Evolutionary conservation across 2,797 vertebrate species (phyloP).

Genomic region (Tapirus indicus): DNA sequence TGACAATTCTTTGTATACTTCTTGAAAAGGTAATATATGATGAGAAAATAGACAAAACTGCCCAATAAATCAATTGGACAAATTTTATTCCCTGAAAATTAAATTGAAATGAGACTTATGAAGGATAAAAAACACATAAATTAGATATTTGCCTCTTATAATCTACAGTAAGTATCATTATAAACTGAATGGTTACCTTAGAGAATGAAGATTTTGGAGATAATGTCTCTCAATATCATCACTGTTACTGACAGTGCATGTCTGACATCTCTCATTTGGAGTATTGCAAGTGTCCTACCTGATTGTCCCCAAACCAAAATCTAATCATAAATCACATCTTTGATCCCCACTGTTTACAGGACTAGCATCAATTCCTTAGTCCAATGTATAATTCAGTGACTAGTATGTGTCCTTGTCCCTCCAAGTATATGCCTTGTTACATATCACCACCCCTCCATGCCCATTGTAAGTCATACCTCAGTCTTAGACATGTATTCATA

Average conservation of each 20-base stretch:
- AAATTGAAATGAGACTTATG: background rate
- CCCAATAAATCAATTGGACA: background rate
- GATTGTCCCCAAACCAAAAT: background rate
- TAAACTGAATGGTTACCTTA: background rate
- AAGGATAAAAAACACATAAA: background rate
- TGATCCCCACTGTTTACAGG: background rate
- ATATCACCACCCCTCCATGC: background rate
- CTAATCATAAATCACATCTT: background rate
- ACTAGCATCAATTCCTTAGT: background rate
- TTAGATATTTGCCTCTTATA: background rate
- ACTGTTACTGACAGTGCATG: background rate
- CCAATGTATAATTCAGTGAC: background rate
- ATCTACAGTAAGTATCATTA: background rate
- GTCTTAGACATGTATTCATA: background rate
- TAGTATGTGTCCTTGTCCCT: background rate
- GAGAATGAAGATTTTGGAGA: background rate
- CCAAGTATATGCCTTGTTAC: background rate
- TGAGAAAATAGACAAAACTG: background rate
- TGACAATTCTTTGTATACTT: background rate
- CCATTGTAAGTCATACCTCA: background rate
- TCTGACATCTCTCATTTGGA: background rate
- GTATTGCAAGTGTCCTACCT: background rate
- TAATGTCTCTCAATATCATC: background rate
- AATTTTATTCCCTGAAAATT: constrained; percentile 5
- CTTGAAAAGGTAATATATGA: background rate